These are phyloP conservation scores for Lindbergichthys nudifrons DNA, from an alignment of 2,797 vertebrate species.

Conservation along the genomic window DNA sequence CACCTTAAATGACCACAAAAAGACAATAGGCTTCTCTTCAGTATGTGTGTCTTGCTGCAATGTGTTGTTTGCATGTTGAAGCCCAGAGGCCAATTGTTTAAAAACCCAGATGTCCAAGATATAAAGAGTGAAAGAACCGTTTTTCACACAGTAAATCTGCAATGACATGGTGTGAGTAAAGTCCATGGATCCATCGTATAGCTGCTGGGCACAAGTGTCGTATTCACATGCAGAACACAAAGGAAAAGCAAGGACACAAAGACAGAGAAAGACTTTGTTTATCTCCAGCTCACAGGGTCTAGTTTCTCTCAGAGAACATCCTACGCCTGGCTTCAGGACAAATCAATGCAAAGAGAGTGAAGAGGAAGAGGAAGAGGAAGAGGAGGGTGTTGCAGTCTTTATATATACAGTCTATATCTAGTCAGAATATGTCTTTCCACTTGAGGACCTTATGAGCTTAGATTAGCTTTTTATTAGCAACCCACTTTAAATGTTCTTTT, in stretches of 20 bases:
- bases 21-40: no score
- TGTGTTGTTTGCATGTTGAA: no score
- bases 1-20: no score
- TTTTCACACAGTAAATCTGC: neutral
- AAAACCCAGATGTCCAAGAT: no score
- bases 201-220: neutral
- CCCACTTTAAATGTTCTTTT: no score
- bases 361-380: conserved; percentile 29
- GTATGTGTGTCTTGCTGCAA: no score
- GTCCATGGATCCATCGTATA: neutral
- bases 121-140: no score
- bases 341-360: conserved; percentile 47
- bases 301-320: conserved; percentile 18
- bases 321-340: conserved; percentile 28
- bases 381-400: conserved; percentile 15
- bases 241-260: neutral
- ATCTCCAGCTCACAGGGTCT: conserved; percentile 4
- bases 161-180: neutral
- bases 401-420: no score
- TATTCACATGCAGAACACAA: neutral
- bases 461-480: no score
- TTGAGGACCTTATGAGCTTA: no score
- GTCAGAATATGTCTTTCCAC: no score
- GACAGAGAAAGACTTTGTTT: neutral
- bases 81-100: no score